Evolutionary conservation across 2,113 vertebrate genomes (phyloP), one percentile per base, ranked within the genome.

Genomic region (Falco punctatus): DNA sequence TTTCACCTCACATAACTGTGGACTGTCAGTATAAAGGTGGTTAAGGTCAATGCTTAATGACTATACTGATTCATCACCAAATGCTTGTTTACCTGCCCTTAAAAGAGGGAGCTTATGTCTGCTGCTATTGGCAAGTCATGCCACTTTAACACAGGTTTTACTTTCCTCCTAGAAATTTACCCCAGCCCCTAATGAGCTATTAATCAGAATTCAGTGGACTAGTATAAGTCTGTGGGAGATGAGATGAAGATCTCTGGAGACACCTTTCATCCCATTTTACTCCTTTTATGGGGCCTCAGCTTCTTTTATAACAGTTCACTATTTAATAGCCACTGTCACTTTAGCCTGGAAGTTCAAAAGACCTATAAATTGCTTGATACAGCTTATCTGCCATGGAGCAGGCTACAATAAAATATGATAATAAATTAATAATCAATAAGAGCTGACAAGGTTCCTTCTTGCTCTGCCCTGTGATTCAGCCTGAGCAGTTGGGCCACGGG

Each of bases 401-500:
- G 62, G 66, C 74, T 78, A 59, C 87, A 91, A 94, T 97, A 97
- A 92, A 95, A 94, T 90, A 83, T 38, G 70, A 61, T 87, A 91
- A 90, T 88, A 91, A 94, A 96, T 96, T 97, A 93, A 83, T 97
- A 80, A 95, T 96, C 91, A 91, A 74, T 96, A 95, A 59, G 49
- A 78, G 71, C 85, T 96, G 93, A 83, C 78, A 96, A 62, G 59
- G 59, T 94, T 96, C 44, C 42, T 62, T 81, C 64, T 86, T 51
- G 5, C 14, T 92, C 11, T 93, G 24, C 51, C 24, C 32, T 77
- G 28, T 58, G 70, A 75, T 46, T 66, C 28, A 85, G 64, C 7
- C 61, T 58, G 46, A 42, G 79, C 20, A 82, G 30, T 4, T 58
- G 46, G 46, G 35, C 21, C 59, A 84, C 3, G 3, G 24, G 23